Base-by-base conservation (phyloP, 1,140 invertebrate species). In the Pseudomyrmex pallidus region DNA sequence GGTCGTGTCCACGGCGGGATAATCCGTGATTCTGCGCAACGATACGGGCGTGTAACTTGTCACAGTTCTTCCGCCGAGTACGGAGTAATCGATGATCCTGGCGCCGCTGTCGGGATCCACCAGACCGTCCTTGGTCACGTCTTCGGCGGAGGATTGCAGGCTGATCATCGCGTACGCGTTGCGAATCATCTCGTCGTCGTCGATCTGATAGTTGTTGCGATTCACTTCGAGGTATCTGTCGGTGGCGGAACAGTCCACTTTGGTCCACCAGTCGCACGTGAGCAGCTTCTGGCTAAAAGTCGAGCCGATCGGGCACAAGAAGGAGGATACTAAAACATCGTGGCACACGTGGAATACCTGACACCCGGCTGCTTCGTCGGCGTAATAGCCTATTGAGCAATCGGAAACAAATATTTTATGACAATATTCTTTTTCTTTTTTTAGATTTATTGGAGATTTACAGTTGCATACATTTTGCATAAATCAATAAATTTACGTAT, bases 211-310 rank as follows among this genome's bases (percentile, higher is more conserved):
- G 66, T 83, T 90, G 48, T 90, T 25, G 5, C 87, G 85, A 12
- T 93, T 91, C 56, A 87, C 85, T 59, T 80, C 84, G 63, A 93
- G 90, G 56, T 90, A 94, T 52, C 91, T 89, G 1, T 77, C 83
- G 9, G 91, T 93, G 50, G 91, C 56, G 0, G 92, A 90, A 85
- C 95, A 95, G 68, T 95, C 93, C 0, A 95, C 95, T 88, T 95
- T 95, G 63, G 91, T 95, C 95, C 95, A 95, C 95, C 95, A 95
- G 72, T 95, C 95, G 84, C 95, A 95, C 3, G 95, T 94, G 64
- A 95, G 89, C 61, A 95, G 78, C 82, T 95, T 94, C 85, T 95
- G 95, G 78, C 95, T 96, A 88, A 95, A 95, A 8, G 94, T 92
- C 0, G 95, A 95, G 57, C 95, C 95, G 76, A 95, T 94, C n/a